Percentiles rank a stretch among this genome's conserved stretches.
These are phyloP conservation scores for Drosophila willistoni DNA, from an alignment of 1,140 invertebrate species.

Conservation along the genomic window DNA sequence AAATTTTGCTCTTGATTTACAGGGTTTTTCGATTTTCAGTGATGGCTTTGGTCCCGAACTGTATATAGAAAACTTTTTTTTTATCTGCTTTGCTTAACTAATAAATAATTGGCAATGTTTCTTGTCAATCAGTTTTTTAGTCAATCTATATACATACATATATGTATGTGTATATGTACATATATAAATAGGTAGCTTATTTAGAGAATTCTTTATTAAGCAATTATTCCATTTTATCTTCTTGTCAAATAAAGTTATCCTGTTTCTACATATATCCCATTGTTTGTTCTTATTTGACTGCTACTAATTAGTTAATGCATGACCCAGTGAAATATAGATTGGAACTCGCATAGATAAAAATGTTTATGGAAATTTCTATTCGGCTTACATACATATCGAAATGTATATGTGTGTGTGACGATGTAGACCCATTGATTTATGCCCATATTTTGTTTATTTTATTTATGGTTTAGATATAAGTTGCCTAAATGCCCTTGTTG, in stretches of 20 bases:
- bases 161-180: too few relatives aligned
- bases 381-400: not conserved
- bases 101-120: too few relatives aligned
- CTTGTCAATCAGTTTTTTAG: too few relatives aligned
- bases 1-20: too few relatives aligned
- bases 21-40: too few relatives aligned
- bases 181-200: too few relatives aligned
- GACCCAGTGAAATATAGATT: conserved; percentile 43
- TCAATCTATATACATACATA: too few relatives aligned
- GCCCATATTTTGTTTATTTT: conserved; percentile 64
- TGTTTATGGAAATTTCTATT: conserved; percentile 18
- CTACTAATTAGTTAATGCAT: conserved; percentile 72
- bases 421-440: conserved; percentile 65
- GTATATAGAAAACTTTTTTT: too few relatives aligned
- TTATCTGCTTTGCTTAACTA: too few relatives aligned
- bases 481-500: conserved; percentile 43
- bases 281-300: conserved; percentile 5
- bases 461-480: conserved; percentile 49
- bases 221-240: not conserved
- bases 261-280: not conserved
- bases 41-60: too few relatives aligned
- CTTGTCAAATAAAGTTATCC: not conserved
- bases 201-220: not conserved
- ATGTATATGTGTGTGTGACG: not conserved
- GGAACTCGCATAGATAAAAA: conserved; percentile 22